Conservation (phyloP, 2,113 vertebrate genomes). For the Python bivittatus region DNA sequence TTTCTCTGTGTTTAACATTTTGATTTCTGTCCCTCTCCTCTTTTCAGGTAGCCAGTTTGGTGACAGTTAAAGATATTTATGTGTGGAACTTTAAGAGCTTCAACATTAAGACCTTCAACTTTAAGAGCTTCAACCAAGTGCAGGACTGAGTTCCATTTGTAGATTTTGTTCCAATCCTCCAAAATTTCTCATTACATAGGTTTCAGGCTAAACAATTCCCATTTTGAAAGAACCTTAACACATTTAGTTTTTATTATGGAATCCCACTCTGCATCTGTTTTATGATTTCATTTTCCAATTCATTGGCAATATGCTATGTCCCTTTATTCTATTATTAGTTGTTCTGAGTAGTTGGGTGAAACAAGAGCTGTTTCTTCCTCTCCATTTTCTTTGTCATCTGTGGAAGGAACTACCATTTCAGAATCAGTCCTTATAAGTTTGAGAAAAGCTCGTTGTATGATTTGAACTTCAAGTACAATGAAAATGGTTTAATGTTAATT, state of each 20-base stretch:
- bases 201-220: neutral
- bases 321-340: neutral
- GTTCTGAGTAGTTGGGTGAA: neutral
- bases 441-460: conserved; percentile 7
- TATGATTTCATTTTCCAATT: neutral
- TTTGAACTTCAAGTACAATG: neutral
- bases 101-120: neutral
- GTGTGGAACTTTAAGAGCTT: neutral
- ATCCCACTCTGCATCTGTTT: neutral
- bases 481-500: conserved; percentile 32
- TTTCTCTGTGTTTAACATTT: neutral
- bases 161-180: neutral
- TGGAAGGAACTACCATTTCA: neutral
- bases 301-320: neutral
- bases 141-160: neutral
- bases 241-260: neutral
- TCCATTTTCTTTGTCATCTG: neutral
- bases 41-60: neutral
- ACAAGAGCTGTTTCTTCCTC: neutral
- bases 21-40: neutral
- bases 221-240: neutral
- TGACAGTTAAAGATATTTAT: neutral
- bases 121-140: too few relatives aligned
- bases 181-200: neutral
- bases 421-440: conserved; percentile 12